These are phyloP conservation scores for Lepus americanus DNA, from an alignment of 2,113 vertebrate genomes.

Conservation along the genomic window DNA sequence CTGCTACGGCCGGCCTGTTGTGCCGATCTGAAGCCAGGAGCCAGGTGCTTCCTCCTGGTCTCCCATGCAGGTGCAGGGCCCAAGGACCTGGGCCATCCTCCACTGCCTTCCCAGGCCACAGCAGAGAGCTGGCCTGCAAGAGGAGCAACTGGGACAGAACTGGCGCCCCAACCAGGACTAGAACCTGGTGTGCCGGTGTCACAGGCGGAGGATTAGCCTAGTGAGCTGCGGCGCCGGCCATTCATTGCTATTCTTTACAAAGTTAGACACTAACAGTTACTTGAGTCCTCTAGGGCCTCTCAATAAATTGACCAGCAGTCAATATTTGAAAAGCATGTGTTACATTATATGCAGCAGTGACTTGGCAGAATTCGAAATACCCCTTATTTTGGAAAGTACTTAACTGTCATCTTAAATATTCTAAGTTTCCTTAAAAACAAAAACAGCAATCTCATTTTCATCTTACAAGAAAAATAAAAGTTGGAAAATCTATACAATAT, in stretches of 20 bases:
- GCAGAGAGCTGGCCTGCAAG: too few relatives aligned
- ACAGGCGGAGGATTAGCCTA: too few relatives aligned
- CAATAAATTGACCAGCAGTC: neutral
- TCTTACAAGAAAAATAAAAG: neutral
- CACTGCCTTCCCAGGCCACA: too few relatives aligned
- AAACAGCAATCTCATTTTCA: neutral
- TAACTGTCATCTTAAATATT: slow-evolving; percentile 2
- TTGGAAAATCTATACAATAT: neutral
- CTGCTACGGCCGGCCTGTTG: too few relatives aligned
- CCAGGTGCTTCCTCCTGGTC: too few relatives aligned
- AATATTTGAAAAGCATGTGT: neutral
- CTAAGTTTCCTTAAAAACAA: neutral
- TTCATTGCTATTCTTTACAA: neutral
- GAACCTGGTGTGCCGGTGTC: too few relatives aligned
- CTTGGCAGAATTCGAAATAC: neutral
- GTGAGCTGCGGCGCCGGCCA: too few relatives aligned
- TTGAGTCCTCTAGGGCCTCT: neutral
- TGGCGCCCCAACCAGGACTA: too few relatives aligned
- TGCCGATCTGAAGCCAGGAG: too few relatives aligned
- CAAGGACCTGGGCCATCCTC: too few relatives aligned
- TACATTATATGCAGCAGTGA: neutral
- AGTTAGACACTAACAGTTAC: neutral
- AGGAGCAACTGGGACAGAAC: too few relatives aligned
- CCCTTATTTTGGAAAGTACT: neutral
- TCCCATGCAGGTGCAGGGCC: too few relatives aligned